Base-by-base conservation (phyloP, 2,113 vertebrate species). In the Bostrychus sinensis region DNA sequence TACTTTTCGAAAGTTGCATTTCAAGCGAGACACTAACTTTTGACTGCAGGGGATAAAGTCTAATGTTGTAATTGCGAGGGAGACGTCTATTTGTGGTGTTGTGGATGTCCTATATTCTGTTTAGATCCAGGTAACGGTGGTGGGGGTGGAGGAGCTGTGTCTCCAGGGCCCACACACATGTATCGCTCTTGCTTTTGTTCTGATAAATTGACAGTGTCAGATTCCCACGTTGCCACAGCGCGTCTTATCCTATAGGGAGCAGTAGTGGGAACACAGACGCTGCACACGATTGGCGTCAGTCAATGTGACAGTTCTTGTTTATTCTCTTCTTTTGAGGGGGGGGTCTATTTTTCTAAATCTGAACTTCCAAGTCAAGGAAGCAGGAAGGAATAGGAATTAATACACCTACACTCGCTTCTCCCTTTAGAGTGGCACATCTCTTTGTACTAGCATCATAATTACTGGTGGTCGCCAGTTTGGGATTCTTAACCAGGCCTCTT, bases 161-260 rank as follows among this genome's bases (percentile, higher is more conserved):
- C 90, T 86, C 89, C 81, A 83, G 90, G 89, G 88, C 83, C 85
- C 77, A 70, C 63, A 85, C 78, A 87, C 62, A 75, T 76, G 80
- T 78, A 78, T 77, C 84, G 75, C 81, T 77, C 80, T 81, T 76
- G 83, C 81, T 85, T 92, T 91, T 92, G 90, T 92, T 91, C 80
- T 91, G 84, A 87, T 90, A 90, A 92, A 92, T 91, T 89, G 86
- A 91, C 86, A 87, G 41, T 83, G 89, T 89, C 91, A 91, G 88
- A 77, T 88, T 91, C 87, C 86, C 89, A 90, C 86, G 64, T 84
- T 86, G 81, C 82, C 76, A 78, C 81, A 77, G 75, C 56, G 83
- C 80, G 72, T 72, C 77, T 83, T 78, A 86, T 88, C 88, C 89
- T 86, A 76, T 71, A 54, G 90, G 85, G 85, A 90, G 66, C 84